Conservation (phyloP, 2,888 invertebrate genomes). For the Ischnus inquisitorius region DNA sequence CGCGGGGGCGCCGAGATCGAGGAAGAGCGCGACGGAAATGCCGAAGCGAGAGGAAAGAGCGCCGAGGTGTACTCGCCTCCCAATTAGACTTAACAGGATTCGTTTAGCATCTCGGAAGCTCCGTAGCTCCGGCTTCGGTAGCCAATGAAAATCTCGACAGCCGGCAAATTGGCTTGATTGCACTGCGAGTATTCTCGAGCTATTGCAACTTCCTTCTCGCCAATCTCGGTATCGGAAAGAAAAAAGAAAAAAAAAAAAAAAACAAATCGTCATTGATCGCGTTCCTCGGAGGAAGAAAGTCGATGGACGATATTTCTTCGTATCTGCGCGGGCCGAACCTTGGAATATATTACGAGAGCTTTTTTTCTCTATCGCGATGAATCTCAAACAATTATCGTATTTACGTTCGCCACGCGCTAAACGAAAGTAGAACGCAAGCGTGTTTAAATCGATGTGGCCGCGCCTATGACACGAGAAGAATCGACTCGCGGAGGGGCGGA, state of each 20-base stretch:
- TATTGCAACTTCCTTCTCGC: constrained; percentile 32
- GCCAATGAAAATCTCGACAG: constrained; percentile 65
- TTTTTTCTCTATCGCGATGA: not conserved
- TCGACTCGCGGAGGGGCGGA: constrained; percentile 17
- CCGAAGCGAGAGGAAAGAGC: constrained; percentile 53
- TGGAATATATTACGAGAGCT: no score
- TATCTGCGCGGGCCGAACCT: no score
- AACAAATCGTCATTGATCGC: not conserved
- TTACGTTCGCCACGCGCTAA: not conserved
- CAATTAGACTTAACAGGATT: constrained; percentile 69
- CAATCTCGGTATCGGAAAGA: not conserved
- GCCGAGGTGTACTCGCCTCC: constrained; percentile 61
- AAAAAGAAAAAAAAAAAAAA: no score
- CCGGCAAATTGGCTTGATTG: constrained; percentile 66
- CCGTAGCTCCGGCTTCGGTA: constrained; percentile 55
- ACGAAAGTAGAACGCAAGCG: constrained; percentile 50
- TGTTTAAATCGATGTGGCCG: constrained; percentile 31
- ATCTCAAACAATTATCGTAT: constrained; percentile 4
- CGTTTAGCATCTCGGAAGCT: constrained; percentile 67
- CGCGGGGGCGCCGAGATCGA: constrained; percentile 6
- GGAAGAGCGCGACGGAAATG: constrained; percentile 38
- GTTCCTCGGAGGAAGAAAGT: not conserved
- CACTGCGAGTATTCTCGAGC: constrained; percentile 47
- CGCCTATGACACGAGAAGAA: constrained; percentile 51
- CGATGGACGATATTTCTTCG: no score